phyloP scores from a whole-genome alignment of 1,140 invertebrate species.

The Ridgeia piscesae region DNA sequence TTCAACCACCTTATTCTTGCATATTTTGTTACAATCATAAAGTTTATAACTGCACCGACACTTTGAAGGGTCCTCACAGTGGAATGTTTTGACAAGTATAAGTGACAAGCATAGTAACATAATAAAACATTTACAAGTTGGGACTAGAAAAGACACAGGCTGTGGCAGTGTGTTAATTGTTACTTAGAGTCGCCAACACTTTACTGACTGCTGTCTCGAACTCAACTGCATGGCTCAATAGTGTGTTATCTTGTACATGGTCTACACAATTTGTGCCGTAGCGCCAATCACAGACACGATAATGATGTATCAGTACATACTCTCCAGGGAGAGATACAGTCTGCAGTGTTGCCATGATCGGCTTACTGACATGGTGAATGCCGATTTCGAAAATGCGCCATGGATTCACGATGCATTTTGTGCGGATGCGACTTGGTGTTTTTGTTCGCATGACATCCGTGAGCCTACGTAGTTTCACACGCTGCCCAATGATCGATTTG shows the following conservation, averaged over 20 bases:
- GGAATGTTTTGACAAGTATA: background rate
- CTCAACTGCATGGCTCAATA: background rate
- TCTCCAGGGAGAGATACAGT: conserved; percentile 60
- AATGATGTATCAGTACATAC: conserved; percentile 86
- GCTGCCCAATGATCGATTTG: background rate
- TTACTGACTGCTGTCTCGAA: background rate
- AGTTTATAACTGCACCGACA: too few species aligned
- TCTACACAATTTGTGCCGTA: conserved; percentile 33
- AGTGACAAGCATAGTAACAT: background rate
- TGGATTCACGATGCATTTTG: conserved; percentile 17
- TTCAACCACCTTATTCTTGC: too few species aligned
- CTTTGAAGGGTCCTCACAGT: too few species aligned
- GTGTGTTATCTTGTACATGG: background rate
- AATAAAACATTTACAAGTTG: background rate
- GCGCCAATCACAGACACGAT: conserved; percentile 62
- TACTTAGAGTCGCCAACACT: background rate
- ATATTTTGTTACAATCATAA: too few species aligned
- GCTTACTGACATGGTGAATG: conserved; percentile 35
- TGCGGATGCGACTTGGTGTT: background rate
- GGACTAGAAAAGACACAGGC: too few species aligned
- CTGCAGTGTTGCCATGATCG: conserved; percentile 33
- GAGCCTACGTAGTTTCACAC: background rate
- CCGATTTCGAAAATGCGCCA: background rate
- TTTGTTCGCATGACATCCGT: background rate
- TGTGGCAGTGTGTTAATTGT: background rate